Conservation (phyloP, 2,797 vertebrate species). For the Lophius americanus region DNA sequence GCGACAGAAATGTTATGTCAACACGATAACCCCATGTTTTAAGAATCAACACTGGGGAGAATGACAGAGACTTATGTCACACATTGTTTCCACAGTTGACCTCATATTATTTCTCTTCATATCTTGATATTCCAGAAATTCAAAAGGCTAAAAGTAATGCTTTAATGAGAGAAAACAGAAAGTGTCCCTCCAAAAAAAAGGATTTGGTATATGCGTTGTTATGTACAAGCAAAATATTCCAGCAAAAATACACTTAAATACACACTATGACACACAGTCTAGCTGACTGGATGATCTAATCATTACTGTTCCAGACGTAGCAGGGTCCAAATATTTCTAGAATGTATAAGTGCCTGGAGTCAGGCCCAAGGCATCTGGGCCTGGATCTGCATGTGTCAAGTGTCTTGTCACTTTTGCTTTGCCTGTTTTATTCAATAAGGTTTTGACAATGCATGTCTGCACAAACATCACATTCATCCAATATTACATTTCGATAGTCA, state of each 20-base stretch:
- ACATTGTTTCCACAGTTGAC: conserved; percentile 24
- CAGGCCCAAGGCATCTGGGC: no score
- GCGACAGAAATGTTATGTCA: conserved; percentile 56
- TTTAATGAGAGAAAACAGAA: background rate
- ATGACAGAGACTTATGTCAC: conserved; percentile 20
- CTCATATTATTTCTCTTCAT: conserved; percentile 18
- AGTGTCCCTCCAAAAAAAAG: background rate
- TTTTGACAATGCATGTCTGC: no score
- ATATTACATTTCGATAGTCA: no score
- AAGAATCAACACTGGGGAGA: conserved; percentile 47
- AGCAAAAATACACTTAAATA: background rate
- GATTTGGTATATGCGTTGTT: background rate
- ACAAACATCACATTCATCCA: no score
- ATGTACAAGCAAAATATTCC: background rate
- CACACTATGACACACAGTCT: background rate
- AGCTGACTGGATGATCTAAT: conserved; percentile 26
- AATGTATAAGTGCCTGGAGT: no score
- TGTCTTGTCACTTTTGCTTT: no score
- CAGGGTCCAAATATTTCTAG: background rate
- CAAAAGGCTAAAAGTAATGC: conserved; percentile 10
- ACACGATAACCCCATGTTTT: conserved; percentile 51
- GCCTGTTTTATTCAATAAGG: no score
- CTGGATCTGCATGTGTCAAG: no score
- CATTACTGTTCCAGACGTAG: background rate
- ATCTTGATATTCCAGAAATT: conserved; percentile 34